A percentile compares a stretch with the other conserved stretches of the same genome.
Conservation (phyloP, 2,113 vertebrate species). For the Syngnathus floridae region DNA sequence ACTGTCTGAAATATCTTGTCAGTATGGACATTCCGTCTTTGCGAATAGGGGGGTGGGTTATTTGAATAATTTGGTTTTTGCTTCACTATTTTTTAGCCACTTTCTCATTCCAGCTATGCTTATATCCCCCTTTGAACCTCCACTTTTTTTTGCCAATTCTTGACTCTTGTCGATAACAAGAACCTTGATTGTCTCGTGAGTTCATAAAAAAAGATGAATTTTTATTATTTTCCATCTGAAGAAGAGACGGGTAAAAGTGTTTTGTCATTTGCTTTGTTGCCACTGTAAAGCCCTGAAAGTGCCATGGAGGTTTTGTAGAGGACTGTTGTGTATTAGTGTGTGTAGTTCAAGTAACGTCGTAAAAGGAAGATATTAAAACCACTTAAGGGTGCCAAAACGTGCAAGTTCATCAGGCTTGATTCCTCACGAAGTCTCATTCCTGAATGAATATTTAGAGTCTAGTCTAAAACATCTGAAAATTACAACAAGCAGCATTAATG, state of each 20-base stretch:
- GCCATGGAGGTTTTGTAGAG: constrained; percentile 59
- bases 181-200: constrained; percentile 18
- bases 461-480: constrained; percentile 10
- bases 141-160: constrained; percentile 20
- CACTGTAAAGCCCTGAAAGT: constrained; percentile 66
- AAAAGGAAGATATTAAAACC: constrained; percentile 30
- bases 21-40: constrained; percentile 21
- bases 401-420: constrained; percentile 21
- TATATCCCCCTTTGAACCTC: constrained; percentile 51
- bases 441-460: constrained; percentile 4
- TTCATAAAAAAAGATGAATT: constrained; percentile 23
- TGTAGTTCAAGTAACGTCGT: constrained; percentile 37
- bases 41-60: constrained; percentile 12
- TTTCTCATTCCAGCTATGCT: constrained; percentile 58
- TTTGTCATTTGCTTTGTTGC: constrained; percentile 55
- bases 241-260: constrained; percentile 44
- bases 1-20: constrained; percentile 17
- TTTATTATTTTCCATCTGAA: constrained; percentile 29
- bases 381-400: constrained; percentile 42
- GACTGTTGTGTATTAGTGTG: constrained; percentile 34
- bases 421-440: constrained; percentile 12
- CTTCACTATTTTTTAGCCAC: constrained; percentile 40
- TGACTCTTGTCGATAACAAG: neutral
- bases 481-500: constrained; percentile 17
- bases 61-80: constrained; percentile 21